Evolutionary conservation across 1,140 invertebrate genomes (phyloP).

Genomic region (Procambarus clarkii): DNA sequence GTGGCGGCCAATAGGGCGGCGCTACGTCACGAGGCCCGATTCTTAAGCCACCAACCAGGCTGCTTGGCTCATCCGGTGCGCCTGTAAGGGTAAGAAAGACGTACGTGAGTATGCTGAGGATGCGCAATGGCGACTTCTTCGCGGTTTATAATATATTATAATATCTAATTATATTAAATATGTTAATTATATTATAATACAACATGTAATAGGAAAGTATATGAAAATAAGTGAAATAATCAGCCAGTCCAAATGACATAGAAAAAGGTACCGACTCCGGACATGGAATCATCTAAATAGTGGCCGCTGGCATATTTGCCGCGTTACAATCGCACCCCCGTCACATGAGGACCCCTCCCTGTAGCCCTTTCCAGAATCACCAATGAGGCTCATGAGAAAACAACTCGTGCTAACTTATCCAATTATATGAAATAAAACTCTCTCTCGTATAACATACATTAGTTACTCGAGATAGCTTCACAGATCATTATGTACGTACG

Average conservation of each 20-base stretch:
- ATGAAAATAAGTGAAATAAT: slow-evolving; percentile 43
- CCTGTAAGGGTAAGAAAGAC: slow-evolving; percentile 71
- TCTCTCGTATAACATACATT: slow-evolving; percentile 44
- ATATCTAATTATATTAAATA: slow-evolving; percentile 63
- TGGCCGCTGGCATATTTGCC: slow-evolving; percentile 57
- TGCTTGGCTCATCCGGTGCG: slow-evolving; percentile 71
- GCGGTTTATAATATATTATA: slow-evolving; percentile 63
- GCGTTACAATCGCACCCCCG: slow-evolving; percentile 66
- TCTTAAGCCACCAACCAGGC: slow-evolving; percentile 72
- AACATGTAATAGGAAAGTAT: slow-evolving; percentile 49
- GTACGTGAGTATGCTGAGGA: slow-evolving; percentile 66
- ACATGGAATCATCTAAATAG: slow-evolving; percentile 59
- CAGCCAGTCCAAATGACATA: slow-evolving; percentile 41
- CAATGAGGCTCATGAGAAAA: slow-evolving; percentile 70
- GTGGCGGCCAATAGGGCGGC: slow-evolving; percentile 70
- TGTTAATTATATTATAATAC: slow-evolving; percentile 47
- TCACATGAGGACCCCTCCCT: slow-evolving; percentile 65
- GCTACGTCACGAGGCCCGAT: slow-evolving; percentile 71
- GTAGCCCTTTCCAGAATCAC: slow-evolving; percentile 60
- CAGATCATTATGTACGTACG: not conserved
- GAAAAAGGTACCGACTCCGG: slow-evolving; percentile 51
- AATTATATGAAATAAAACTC: slow-evolving; percentile 58
- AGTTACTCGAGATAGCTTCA: slow-evolving; percentile 11
- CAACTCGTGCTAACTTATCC: slow-evolving; percentile 57
- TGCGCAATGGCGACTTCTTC: slow-evolving; percentile 63